Conservation (phyloP, 2,797 vertebrate genomes). For the Eleutherodactylus coqui region DNA sequence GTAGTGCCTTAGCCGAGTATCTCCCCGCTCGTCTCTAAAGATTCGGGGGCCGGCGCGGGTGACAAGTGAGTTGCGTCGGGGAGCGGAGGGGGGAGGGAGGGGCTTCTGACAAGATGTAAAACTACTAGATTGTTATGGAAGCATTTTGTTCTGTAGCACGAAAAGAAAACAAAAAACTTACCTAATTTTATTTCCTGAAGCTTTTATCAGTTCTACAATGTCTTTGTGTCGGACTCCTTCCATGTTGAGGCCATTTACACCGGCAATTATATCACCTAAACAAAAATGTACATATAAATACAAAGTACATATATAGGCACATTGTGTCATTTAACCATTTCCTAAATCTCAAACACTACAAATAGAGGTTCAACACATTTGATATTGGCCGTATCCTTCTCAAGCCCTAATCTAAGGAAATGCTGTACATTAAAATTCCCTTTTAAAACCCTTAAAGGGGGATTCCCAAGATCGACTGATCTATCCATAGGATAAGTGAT, state of each 20-base stretch:
- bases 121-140: background rate
- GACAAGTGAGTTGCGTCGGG: too few relatives aligned
- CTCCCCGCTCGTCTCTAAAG: too few relatives aligned
- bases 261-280: slow-evolving; percentile 92
- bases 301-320: background rate
- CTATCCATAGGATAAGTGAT: too few relatives aligned
- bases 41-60: too few relatives aligned
- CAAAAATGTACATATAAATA: background rate
- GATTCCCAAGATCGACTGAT: too few relatives aligned
- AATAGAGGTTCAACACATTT: background rate
- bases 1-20: too few relatives aligned
- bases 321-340: too few relatives aligned
- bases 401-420: background rate
- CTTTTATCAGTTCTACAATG: slow-evolving; percentile 93
- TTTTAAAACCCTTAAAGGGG: too few relatives aligned
- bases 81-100: too few relatives aligned
- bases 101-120: background rate
- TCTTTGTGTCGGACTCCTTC: slow-evolving; percentile 90
- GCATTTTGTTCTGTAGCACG: background rate
- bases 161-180: slow-evolving; percentile 63
- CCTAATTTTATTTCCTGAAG: slow-evolving; percentile 87
- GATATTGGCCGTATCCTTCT: background rate
- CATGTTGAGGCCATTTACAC: slow-evolving; percentile 87
- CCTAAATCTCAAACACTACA: too few relatives aligned
- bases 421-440: too few relatives aligned